A percentile compares a stretch with the other conserved stretches of the same genome.
Evolutionary conservation across 2,797 vertebrate species (phyloP).

Genomic region (Epinephelus coioides): DNA sequence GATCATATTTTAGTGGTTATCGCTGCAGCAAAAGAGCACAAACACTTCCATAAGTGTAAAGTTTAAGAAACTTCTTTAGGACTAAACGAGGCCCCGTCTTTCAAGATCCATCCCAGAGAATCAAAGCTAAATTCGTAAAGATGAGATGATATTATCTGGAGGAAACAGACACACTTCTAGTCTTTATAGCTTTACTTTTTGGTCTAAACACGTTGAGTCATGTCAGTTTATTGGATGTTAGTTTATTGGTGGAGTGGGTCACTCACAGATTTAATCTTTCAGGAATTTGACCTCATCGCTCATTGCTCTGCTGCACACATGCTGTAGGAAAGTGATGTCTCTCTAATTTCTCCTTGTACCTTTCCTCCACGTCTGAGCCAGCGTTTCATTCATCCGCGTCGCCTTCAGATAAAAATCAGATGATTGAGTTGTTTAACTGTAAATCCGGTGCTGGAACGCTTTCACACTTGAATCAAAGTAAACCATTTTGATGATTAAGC

Average conservation of each 20-base stretch:
- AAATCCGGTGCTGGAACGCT: background rate
- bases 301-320: conserved; percentile 46
- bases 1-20: background rate
- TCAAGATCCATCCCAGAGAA: background rate
- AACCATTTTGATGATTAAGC: background rate
- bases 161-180: background rate
- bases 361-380: conserved; percentile 6
- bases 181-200: conserved; percentile 16
- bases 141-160: background rate
- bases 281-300: conserved; percentile 68
- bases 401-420: conserved; percentile 19
- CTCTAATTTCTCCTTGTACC: conserved; percentile 36
- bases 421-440: background rate
- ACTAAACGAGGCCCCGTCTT: background rate
- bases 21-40: background rate
- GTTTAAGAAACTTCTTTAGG: background rate
- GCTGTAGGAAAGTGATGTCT: conserved; percentile 32
- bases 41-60: background rate
- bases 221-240: conserved; percentile 58
- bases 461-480: conserved; percentile 4
- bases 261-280: conserved; percentile 69
- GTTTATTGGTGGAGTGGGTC: conserved; percentile 60
- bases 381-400: background rate
- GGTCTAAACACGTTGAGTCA: conserved; percentile 50
- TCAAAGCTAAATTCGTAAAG: conserved; percentile 17